Conservation (phyloP, 2,797 vertebrate species). For the Acanthurus leucopareius region DNA sequence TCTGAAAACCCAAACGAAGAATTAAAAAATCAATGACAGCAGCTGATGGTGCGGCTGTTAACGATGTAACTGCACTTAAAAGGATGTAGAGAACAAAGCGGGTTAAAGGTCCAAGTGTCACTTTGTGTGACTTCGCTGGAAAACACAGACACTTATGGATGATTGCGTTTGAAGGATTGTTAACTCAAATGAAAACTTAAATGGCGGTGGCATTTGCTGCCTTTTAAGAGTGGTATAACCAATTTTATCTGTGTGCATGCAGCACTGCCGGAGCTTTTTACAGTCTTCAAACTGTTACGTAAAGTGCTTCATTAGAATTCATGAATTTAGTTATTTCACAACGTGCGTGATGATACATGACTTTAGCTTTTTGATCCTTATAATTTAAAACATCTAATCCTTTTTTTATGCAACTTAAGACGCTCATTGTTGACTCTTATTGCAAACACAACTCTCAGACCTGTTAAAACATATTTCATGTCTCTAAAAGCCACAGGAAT, state of each 20-base stretch:
- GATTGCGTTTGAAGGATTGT: slow-evolving; percentile 41
- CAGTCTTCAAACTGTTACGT: slow-evolving; percentile 9
- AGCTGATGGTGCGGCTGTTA: slow-evolving; percentile 25
- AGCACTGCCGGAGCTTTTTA: neutral
- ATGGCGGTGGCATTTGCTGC: slow-evolving; percentile 16
- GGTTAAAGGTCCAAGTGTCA: slow-evolving; percentile 42
- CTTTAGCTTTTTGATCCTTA: neutral
- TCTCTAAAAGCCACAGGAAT: neutral
- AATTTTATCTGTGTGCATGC: slow-evolving; percentile 10
- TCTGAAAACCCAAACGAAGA: slow-evolving; percentile 43
- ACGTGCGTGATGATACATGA: neutral
- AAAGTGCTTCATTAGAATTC: slow-evolving; percentile 11
- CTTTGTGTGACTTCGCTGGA: slow-evolving; percentile 36
- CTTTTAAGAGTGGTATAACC: slow-evolving; percentile 15
- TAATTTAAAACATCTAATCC: neutral
- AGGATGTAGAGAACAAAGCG: slow-evolving; percentile 24
- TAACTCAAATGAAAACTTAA: slow-evolving; percentile 27
- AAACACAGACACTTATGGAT: slow-evolving; percentile 39
- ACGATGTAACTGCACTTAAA: slow-evolving; percentile 30
- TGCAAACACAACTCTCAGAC: neutral
- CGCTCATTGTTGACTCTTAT: no score
- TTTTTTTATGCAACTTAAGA: neutral
- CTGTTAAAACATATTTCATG: neutral
- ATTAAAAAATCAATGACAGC: slow-evolving; percentile 23
- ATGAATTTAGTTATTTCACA: slow-evolving; percentile 1